Evolutionary conservation across 1,140 invertebrate species (phyloP), one percentile per base, ranked within the genome.

Genomic region (Philotrypesis tridentata): DNA sequence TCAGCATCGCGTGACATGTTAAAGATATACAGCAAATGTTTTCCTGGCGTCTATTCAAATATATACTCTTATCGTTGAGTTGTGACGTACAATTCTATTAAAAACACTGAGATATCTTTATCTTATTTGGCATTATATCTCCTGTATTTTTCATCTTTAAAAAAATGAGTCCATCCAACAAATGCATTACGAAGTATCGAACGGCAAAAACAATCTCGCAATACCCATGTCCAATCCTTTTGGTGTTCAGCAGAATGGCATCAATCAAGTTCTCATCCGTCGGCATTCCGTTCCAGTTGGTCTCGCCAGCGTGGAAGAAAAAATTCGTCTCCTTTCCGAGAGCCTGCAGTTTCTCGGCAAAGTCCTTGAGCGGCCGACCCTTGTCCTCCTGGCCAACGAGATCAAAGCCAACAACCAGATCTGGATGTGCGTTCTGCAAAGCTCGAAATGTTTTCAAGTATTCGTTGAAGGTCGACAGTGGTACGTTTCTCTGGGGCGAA

Each of bases 231-330:
- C 90, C 90, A 31, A 91, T 91, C 80, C 86, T 86, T 43, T 94
- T 94, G 0, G 95, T 92, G 71, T 95, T 95, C 27, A 97, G 89
- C 29, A 96, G 88, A 60, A 97, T 90, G 9, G 96, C 96, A 89
- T 97, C 96, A n/a, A 96, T 89, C 8, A 97, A 85, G 89, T 97
- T 97, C 78, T 95, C 92, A 88, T 95, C 95, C 0, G 93, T 93
- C 0, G 87, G 76, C 0, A 91, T 88, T 14, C 95, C 95, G 80
- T 91, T 94, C 95, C 95, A 95, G 91, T 96, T 94, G 0, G 96
- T 97, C 91, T 97, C 96, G 3, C 96, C 96, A 0, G 96, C 95
- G 88, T 97, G 96, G 85, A 96, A 97, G 85, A 96, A 96, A 84
- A 94, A 96, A 17, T 94, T 92, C 5, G 96, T 91, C 7, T 94